These are phyloP conservation scores for Lophius americanus DNA, from an alignment of 2,797 vertebrate genomes.

Conservation along the genomic window DNA sequence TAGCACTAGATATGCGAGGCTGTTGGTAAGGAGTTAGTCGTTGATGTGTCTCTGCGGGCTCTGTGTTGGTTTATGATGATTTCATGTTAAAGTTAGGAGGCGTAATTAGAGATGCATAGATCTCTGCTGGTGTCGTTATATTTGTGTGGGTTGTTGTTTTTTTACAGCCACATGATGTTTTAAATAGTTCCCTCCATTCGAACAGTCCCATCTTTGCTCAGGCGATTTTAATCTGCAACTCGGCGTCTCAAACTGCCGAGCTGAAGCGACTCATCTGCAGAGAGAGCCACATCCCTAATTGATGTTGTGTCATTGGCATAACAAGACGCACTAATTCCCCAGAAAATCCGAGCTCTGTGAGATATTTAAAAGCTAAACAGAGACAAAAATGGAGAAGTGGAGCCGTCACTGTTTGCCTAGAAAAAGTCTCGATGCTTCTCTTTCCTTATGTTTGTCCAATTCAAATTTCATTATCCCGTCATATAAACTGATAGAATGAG, in stretches of 20 bases:
- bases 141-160: constrained; percentile 53
- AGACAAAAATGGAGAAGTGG: constrained; percentile 35
- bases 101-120: constrained; percentile 48
- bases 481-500: constrained; percentile 10
- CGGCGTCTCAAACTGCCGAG: constrained; percentile 55
- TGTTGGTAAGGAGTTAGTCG: background rate
- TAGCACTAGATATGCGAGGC: background rate
- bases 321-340: constrained; percentile 60
- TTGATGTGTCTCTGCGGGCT: background rate
- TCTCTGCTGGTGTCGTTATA: constrained; percentile 44
- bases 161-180: constrained; percentile 49
- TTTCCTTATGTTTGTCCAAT: constrained; percentile 41
- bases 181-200: constrained; percentile 60
- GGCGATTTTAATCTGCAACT: constrained; percentile 57
- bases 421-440: constrained; percentile 44
- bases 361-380: constrained; percentile 50
- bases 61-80: background rate
- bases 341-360: constrained; percentile 52
- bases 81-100: constrained; percentile 37
- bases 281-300: constrained; percentile 59
- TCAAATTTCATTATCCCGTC: constrained; percentile 61
- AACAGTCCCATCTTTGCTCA: constrained; percentile 50
- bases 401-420: constrained; percentile 56
- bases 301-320: constrained; percentile 69
- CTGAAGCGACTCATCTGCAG: constrained; percentile 59